Base-by-base conservation (phyloP, 1,140 invertebrate genomes). In the Andricus grossulariae region DNA sequence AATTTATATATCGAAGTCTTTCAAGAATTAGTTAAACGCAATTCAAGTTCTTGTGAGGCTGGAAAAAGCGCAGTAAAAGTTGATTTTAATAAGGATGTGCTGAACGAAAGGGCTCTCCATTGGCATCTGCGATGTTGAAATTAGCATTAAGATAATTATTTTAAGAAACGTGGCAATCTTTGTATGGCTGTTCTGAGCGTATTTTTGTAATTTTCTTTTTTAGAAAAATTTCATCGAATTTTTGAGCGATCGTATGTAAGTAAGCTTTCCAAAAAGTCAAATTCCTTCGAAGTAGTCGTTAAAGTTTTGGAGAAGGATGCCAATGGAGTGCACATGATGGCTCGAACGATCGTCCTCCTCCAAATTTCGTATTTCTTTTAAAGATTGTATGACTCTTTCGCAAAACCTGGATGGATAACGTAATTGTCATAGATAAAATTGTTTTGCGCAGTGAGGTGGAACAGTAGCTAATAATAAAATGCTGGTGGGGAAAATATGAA, bases 1-100 rank as follows among this genome's bases (percentile, higher is more conserved):
- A 85, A 83, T 86, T 84, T 85, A 82, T 89, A 85, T 89, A 85
- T 89, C 82, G 82, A 88, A 88, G 88, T 90, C 88, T 88, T 89
- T 88, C 86, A 89, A 82, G 72, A 75, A 84, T 82, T 82, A 86
- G 77, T 86, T 84, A 80, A 79, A 80, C 80, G 77, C 74, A 39
- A 79, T 84, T 81, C 78, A 49, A 73, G 82, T 82, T 82, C 81
- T 80, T 73, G 76, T 76, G 76, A 78, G 78, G 71, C 72, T 21
- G 45, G 55, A 73, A 45, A 39, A 66, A 66, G 60, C 60, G 60
- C 60, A 66, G 25, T 66, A 66, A 66, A 19, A 54, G n/a, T 39
- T 66, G 7, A 66, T 66, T 66, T 66, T 32, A n/a, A 25, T 39
- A 39, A 11, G 25, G 32, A 60, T 15, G 25, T 66, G 10, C 39